phyloP scores from a whole-genome alignment of 2,888 invertebrate species.

The Chalcis sispes region DNA sequence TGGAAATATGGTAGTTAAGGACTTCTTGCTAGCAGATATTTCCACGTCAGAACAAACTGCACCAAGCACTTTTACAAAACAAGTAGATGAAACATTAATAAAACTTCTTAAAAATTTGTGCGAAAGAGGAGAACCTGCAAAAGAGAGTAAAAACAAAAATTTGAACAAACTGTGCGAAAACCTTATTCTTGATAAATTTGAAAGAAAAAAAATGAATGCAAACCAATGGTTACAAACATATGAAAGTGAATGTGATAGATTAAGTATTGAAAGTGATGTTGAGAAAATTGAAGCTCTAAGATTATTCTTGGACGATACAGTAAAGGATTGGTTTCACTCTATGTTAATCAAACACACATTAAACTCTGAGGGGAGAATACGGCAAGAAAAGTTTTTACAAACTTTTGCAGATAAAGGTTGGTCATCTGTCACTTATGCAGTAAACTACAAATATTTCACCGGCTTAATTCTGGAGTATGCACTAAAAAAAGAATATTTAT shows the following conservation, averaged over 20 bases:
- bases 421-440: conserved; percentile 54
- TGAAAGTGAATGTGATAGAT: conserved; percentile 61
- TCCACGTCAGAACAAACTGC: not conserved
- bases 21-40: not conserved
- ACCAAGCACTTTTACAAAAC: conserved; percentile 15
- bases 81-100: conserved; percentile 51
- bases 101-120: conserved; percentile 44
- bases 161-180: no score
- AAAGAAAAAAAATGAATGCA: conserved; percentile 59
- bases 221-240: conserved; percentile 59
- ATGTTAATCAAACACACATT: conserved; percentile 51
- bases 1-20: not conserved
- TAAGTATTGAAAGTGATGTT: conserved; percentile 44
- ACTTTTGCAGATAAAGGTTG: conserved; percentile 58
- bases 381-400: conserved; percentile 53
- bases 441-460: conserved; percentile 54
- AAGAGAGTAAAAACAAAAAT: no score
- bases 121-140: conserved; percentile 51
- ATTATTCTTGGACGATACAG: conserved; percentile 36
- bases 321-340: not conserved
- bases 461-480: conserved; percentile 61
- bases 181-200: conserved; percentile 58
- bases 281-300: conserved; percentile 51
- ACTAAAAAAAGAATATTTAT: conserved; percentile 58
- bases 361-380: conserved; percentile 46